Percentiles rank a stretch among this genome's conserved stretches.
Evolutionary conservation across 2,797 vertebrate genomes (phyloP).

Genomic region (Intellagama lesueurii): DNA sequence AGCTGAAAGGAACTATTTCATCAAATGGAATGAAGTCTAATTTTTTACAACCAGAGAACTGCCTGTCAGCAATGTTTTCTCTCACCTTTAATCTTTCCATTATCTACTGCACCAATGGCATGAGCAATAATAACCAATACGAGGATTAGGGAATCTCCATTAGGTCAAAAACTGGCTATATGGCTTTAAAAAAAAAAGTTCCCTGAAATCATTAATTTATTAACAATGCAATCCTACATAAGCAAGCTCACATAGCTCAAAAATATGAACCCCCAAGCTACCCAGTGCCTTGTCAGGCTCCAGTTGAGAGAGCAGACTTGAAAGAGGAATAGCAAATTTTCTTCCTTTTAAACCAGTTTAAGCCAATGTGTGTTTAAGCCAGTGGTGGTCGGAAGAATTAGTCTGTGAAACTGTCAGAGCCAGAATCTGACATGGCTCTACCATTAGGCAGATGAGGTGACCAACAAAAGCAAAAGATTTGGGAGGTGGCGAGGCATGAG

Average conservation of each 20-base stretch:
- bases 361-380: not conserved
- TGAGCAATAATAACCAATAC: not conserved
- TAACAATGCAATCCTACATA: not conserved
- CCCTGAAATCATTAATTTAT: not conserved
- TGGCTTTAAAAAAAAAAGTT: not conserved
- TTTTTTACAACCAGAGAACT: not conserved
- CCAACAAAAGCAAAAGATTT: too few species aligned
- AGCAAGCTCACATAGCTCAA: not conserved
- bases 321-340: not conserved
- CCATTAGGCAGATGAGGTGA: too few species aligned
- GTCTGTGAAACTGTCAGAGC: not conserved
- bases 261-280: not conserved
- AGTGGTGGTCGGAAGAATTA: not conserved
- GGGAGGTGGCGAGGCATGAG: too few species aligned
- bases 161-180: not conserved
- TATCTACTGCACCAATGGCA: not conserved
- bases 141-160: not conserved
- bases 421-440: not conserved
- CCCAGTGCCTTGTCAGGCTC: not conserved
- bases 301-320: not conserved
- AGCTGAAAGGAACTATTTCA: not conserved
- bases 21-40: too few species aligned
- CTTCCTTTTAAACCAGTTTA: not conserved
- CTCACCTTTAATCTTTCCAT: not conserved
- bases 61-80: not conserved